Evolutionary conservation across 2,888 invertebrate species (phyloP).

Genomic region (Drosophila tanythrix): DNA sequence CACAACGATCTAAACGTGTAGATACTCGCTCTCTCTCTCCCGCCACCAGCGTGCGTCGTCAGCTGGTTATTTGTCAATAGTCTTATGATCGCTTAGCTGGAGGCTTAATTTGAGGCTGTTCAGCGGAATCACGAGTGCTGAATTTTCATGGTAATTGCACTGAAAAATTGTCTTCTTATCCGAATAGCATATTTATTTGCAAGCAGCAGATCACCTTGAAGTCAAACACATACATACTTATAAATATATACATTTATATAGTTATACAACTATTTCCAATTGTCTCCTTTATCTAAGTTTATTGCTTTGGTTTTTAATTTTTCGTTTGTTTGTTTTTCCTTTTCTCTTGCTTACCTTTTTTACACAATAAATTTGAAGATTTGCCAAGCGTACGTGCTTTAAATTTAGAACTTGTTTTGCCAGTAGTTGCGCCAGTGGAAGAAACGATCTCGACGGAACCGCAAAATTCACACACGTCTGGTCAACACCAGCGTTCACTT

Average conservation of each 20-base stretch:
- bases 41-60: constrained; percentile 33
- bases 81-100: constrained; percentile 58
- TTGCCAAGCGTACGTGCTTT: constrained; percentile 65
- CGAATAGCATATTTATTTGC: not conserved
- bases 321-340: constrained; percentile 20
- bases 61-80: constrained; percentile 47
- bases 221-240: constrained; percentile 25
- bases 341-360: constrained; percentile 67
- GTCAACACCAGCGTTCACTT: constrained; percentile 72
- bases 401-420: constrained; percentile 82
- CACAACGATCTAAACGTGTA: constrained; percentile 14
- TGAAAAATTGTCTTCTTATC: constrained; percentile 6
- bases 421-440: constrained; percentile 55
- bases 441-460: constrained; percentile 63
- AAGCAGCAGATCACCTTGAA: constrained; percentile 68
- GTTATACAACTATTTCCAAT: constrained; percentile 10
- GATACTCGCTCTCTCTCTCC: constrained; percentile 34
- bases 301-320: constrained; percentile 26
- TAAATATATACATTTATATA: not conserved
- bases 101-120: constrained; percentile 18
- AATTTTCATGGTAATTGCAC: constrained; percentile 8
- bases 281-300: constrained; percentile 38
- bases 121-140: constrained; percentile 63
- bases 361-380: constrained; percentile 60
- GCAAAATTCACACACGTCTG: constrained; percentile 79